Percentiles rank a stretch among this genome's conserved stretches.
Conservation (phyloP, 37 sponge, comb jelly and placozoan species). For the Theonella swinhoei region DNA sequence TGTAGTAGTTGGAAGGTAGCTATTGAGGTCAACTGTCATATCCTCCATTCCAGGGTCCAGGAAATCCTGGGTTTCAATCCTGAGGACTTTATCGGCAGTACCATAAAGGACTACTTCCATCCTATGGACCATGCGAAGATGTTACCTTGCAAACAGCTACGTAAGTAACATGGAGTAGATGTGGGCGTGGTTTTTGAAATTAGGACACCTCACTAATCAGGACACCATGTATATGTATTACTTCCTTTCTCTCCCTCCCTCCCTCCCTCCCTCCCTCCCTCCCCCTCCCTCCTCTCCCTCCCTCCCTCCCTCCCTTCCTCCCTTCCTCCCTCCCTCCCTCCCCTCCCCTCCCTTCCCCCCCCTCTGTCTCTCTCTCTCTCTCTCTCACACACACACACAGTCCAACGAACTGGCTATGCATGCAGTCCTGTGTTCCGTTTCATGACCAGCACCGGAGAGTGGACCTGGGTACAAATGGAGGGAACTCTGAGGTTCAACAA, state of each 20-base stretch:
- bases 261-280: neutral
- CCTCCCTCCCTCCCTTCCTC: neutral
- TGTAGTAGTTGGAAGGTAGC: no score
- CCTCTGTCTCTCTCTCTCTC: neutral
- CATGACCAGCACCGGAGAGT: slow-evolving; percentile 60
- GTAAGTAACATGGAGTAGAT: slow-evolving; percentile 18
- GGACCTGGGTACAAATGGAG: slow-evolving; percentile 78
- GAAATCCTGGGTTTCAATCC: slow-evolving; percentile 53
- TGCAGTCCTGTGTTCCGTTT: slow-evolving; percentile 70
- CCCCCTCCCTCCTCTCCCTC: neutral
- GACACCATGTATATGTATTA: neutral
- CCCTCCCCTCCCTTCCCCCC: neutral
- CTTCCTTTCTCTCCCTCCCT: neutral
- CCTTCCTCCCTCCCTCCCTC: neutral
- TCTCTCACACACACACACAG: neutral
- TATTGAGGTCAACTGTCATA: no score
- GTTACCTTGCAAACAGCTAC: slow-evolving; percentile 23
- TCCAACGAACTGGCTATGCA: slow-evolving; percentile 54
- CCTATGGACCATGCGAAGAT: slow-evolving; percentile 47
- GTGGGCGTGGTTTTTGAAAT: neutral
- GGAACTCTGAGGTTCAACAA: slow-evolving; percentile 50
- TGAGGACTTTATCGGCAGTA: slow-evolving; percentile 52
- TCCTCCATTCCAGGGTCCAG: slow-evolving; percentile 32
- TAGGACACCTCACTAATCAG: neutral
- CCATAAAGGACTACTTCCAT: slow-evolving; percentile 64